phyloP scores from a whole-genome alignment of 1,140 invertebrate species.

The Wasmannia auropunctata region DNA sequence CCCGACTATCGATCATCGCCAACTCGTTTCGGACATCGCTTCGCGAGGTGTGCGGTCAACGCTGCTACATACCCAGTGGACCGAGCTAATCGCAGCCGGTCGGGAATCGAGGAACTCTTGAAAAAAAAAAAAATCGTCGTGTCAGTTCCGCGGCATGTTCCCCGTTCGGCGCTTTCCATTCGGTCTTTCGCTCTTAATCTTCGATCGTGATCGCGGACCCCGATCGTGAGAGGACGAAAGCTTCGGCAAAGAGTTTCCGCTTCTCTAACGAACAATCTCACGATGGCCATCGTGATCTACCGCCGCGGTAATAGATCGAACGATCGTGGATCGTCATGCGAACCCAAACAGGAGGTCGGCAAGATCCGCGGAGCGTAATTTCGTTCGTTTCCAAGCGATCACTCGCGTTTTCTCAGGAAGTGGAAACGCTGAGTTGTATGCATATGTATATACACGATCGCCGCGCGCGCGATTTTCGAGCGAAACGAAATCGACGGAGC shows the following conservation, averaged over 20 bases:
- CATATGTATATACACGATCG: too few species aligned
- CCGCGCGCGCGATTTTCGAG: neutral
- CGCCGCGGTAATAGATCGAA: neutral
- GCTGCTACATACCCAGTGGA: neutral
- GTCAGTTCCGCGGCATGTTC: neutral
- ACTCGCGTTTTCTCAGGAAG: neutral
- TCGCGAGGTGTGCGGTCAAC: neutral
- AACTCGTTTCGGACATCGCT: conserved; percentile 2
- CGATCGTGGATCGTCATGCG: neutral
- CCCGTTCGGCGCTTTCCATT: neutral
- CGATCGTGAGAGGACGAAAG: neutral
- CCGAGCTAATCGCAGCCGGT: neutral
- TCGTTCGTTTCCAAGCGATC: neutral
- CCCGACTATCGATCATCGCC: conserved; percentile 2
- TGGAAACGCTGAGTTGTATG: neutral
- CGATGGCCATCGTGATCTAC: neutral
- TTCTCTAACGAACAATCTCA: neutral
- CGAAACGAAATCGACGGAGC: neutral
- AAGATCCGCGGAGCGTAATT: neutral
- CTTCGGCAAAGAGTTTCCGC: neutral
- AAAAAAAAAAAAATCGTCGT: neutral
- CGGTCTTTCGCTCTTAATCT: neutral
- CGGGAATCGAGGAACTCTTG: neutral
- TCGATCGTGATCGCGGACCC: neutral
- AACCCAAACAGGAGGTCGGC: neutral